A percentile compares a stretch with the other conserved stretches of the same genome.
These are phyloP conservation scores for Gasteruption jaculator DNA, from an alignment of 2,888 invertebrate species.

Conservation along the genomic window DNA sequence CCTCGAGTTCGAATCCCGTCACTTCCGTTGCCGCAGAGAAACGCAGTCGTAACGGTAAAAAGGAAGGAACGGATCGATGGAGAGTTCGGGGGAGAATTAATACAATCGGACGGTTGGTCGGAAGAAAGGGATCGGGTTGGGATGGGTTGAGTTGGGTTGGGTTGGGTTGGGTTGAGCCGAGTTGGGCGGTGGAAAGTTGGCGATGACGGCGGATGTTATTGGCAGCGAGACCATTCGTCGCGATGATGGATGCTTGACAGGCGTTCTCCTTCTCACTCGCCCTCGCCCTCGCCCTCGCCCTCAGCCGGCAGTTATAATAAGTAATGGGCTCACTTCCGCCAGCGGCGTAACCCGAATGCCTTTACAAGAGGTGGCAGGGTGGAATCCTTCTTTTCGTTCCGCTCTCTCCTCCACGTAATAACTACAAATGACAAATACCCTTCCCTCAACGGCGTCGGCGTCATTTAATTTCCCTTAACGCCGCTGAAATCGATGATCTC, in stretches of 20 bases:
- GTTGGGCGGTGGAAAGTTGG: constrained; percentile 47
- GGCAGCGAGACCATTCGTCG: constrained; percentile 51
- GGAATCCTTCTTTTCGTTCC: constrained; percentile 16
- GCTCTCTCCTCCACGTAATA: constrained; percentile 42
- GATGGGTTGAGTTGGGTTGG: too few species aligned
- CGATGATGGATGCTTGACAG: constrained; percentile 51
- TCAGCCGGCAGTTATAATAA: constrained; percentile 51
- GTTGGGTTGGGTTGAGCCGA: too few species aligned
- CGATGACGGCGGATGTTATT: constrained; percentile 53
- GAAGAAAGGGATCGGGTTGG: too few species aligned
- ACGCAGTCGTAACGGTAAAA: constrained; percentile 13
- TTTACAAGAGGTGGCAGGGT: constrained; percentile 8
- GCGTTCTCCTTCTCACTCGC: constrained; percentile 36
- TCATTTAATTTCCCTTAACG: constrained; percentile 52
- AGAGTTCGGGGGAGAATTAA: constrained; percentile 16
- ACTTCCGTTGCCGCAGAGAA: too few species aligned
- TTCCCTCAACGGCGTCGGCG: constrained; percentile 47
- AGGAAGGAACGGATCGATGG: constrained; percentile 10
- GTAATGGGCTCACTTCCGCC: constrained; percentile 51
- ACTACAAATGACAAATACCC: constrained; percentile 52
- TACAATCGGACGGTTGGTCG: too few species aligned
- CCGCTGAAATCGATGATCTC: constrained; percentile 49
- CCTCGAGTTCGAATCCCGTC: too few species aligned
- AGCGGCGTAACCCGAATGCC: constrained; percentile 41
- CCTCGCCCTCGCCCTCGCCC: constrained; percentile 37